Conservation (phyloP, 2,888 invertebrate species). For the Dolichomitus sp. region DNA sequence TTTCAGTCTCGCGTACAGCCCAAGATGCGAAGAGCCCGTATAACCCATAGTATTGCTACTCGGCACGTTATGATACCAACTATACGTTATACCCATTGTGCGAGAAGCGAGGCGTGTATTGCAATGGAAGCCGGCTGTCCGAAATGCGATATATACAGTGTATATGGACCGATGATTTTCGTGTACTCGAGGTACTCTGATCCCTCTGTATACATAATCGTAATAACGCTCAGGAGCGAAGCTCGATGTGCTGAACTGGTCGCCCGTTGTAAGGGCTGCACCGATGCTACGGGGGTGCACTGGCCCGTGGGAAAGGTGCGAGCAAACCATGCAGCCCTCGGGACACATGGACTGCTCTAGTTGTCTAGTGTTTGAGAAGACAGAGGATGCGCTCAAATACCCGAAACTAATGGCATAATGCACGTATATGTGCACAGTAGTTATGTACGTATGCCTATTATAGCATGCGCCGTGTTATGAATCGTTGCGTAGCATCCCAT, state of each 20-base stretch:
- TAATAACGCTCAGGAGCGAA: constrained; percentile 56
- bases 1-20: constrained; percentile 72
- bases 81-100: constrained; percentile 58
- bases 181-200: constrained; percentile 53
- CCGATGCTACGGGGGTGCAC: constrained; percentile 39
- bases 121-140: constrained; percentile 52
- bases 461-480: constrained; percentile 49
- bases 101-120: constrained; percentile 48
- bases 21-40: constrained; percentile 66
- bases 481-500: constrained; percentile 38
- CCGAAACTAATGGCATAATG: constrained; percentile 64
- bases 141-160: constrained; percentile 56
- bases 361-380: constrained; percentile 54
- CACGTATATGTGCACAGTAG: constrained; percentile 28
- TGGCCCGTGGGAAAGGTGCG: constrained; percentile 66
- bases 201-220: constrained; percentile 55
- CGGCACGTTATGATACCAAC: constrained; percentile 58
- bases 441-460: constrained; percentile 34
- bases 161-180: constrained; percentile 64
- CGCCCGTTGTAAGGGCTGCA: constrained; percentile 29
- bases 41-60: constrained; percentile 62
- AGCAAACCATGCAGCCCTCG: constrained; percentile 51
- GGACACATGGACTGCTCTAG: constrained; percentile 42
- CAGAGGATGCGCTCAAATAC: constrained; percentile 64
- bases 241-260: constrained; percentile 35